Evolutionary conservation across 2,888 invertebrate species (phyloP), one percentile per base, ranked within the genome.

Genomic region (Gymnocheta viridis): DNA sequence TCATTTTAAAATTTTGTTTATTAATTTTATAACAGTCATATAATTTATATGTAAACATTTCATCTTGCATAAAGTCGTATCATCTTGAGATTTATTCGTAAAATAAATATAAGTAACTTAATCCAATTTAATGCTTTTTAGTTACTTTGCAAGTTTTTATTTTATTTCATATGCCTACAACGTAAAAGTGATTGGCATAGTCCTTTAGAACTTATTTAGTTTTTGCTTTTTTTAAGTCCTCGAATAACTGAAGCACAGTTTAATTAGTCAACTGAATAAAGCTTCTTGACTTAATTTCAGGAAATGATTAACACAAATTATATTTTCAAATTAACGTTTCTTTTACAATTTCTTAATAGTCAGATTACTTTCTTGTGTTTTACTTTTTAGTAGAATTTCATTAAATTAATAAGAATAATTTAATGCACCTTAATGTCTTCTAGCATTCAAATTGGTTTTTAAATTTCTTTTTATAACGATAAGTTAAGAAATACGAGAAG

Each of bases 401-500:
- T 56, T 56, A 56, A 56, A 56, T 29, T 56, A 32, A 17, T 9
- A n/a, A 17, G 17, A 56, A 19, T 32, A 56, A 56, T 56, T 29
- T n/a, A 54, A 29, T n/a, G 2, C 29, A 5, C n/a, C 29, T 29
- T 22, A 22, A 10, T 22, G 9, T 22, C 9, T 12, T 10, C 9
- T n/a, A 27, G 6, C n/a, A 1, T n/a, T n/a, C 0, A 44, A 27
- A 5, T 19, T n/a, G 22, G n/a, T n/a, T n/a, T n/a, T n/a, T n/a
- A n/a, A 19, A 12, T 14, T 24, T 22, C 38, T 7, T 32, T 32
- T 7, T 19, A 44, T 2, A 19, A 24, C 17, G 19, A n/a, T 19
- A 32, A 49, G 2, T 24, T 5, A 17, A 64, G 1, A 32, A 29
- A 10, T 4, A 5, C 17, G 58, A 29, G 17, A 3, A 1, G 2